Percentiles rank a stretch among this genome's conserved stretches.
Conservation (phyloP, 2,888 invertebrate species). For the Scaptomyza reducta region DNA sequence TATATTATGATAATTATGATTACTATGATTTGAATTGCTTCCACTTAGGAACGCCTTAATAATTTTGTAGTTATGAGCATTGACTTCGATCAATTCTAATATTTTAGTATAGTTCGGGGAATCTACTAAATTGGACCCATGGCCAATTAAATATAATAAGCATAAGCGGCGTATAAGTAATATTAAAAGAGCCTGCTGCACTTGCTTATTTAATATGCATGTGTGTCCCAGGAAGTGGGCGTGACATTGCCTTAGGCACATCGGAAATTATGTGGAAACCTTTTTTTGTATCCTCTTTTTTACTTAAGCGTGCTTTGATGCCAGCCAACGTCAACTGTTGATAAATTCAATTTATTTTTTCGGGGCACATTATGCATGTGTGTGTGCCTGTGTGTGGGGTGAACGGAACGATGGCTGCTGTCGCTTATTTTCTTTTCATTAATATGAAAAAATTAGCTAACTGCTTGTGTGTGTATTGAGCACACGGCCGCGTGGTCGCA, state of each 20-base stretch:
- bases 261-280: constrained; percentile 58
- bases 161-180: constrained; percentile 14
- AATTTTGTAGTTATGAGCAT: constrained; percentile 10
- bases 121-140: constrained; percentile 9
- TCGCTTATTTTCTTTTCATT: constrained; percentile 70
- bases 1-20: constrained; percentile 52
- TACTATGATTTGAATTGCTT: constrained; percentile 35
- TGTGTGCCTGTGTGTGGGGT: constrained; percentile 10
- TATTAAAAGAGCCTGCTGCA: constrained; percentile 27
- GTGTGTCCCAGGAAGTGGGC: constrained; percentile 4
- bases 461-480: constrained; percentile 52
- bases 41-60: constrained; percentile 31
- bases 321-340: constrained; percentile 53
- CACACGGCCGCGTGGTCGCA: constrained; percentile 65
- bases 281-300: constrained; percentile 23
- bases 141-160: constrained; percentile 9
- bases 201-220: constrained; percentile 39
- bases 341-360: constrained; percentile 75
- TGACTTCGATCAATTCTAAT: background rate
- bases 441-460: constrained; percentile 64
- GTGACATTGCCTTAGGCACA: constrained; percentile 19
- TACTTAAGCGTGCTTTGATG: constrained; percentile 13
- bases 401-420: constrained; percentile 7
- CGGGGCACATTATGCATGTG: constrained; percentile 18
- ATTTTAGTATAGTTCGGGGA: background rate